Conservation (phyloP, 2,113 vertebrate species). For the Andinoacara biseriatus region DNA sequence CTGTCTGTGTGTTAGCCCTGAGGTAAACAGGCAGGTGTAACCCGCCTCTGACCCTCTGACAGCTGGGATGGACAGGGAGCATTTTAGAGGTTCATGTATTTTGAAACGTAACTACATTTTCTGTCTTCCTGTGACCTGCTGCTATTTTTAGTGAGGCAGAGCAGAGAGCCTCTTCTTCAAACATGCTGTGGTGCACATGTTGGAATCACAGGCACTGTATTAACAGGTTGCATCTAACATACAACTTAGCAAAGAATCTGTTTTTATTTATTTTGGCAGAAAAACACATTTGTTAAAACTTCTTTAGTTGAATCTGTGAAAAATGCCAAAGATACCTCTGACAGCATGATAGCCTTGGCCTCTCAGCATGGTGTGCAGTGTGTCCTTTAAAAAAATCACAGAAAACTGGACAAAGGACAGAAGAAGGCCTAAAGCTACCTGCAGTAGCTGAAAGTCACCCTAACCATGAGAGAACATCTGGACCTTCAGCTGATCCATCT, state of each 20-base stretch:
- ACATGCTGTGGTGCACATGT: background rate
- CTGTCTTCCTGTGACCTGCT: too few relatives aligned
- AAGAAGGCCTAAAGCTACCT: background rate
- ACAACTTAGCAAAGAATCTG: background rate
- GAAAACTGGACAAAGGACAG: background rate
- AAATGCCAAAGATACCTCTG: background rate
- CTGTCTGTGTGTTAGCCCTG: too few relatives aligned
- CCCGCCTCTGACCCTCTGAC: too few relatives aligned
- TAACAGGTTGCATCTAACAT: background rate
- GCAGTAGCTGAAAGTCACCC: too few relatives aligned
- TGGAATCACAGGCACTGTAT: rapidly evolving
- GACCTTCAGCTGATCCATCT: too few relatives aligned
- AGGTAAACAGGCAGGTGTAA: too few relatives aligned
- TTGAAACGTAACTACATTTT: too few relatives aligned
- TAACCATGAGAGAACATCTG: too few relatives aligned
- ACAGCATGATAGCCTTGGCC: too few relatives aligned
- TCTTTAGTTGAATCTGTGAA: background rate
- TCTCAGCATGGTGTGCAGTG: background rate
- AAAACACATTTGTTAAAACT: background rate
- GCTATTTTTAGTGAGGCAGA: too few relatives aligned
- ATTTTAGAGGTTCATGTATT: too few relatives aligned
- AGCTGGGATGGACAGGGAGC: too few relatives aligned
- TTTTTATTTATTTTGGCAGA: background rate
- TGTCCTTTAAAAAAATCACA: background rate
- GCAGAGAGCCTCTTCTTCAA: background rate